Base-by-base conservation (phyloP, 2,113 vertebrate genomes). In the Nothobranchius furzeri region DNA sequence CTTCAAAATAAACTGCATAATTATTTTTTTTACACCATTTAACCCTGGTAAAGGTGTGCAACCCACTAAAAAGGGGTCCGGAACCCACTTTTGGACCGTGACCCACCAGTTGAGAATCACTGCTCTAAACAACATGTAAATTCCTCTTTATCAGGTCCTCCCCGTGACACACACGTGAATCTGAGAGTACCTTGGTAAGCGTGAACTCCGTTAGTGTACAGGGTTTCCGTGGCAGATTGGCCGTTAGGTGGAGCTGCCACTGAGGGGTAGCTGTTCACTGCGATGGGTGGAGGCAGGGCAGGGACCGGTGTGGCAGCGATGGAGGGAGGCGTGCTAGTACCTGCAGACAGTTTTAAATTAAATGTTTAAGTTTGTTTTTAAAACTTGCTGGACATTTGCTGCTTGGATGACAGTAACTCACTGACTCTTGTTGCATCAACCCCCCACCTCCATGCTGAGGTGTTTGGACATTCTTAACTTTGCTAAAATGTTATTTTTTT, bases 161-260 rank as follows among this genome's bases (percentile, higher is more conserved):
- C n/a, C 14, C 47, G 7, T 14, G 13, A n/a, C 6, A 15, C 47
- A 4, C 30, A 6, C n/a, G 47, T 1, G 47, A 47, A 40, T 40
- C 37, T 40, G 37, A 40, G 9, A 40, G n/a, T 77, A 96, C 95
- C 94, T 94, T 95, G 94, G 72, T 95, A 96, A 49, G 95, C 91
- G 60, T 96, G 95, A 67, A 96, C 92, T 43, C 95, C 95, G 0
- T 96, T 96, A 71, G 94, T 93, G 89, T 95, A 95, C 53, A 96
- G 90, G 60, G 95, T 67, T 62, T 96, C 95, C 0, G 94, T 91
- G 47, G 93, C 90, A 52, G 94, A 93, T 78, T 96, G 95, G 76
- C 95, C 94, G 0, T 92, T 89, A 73, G 94, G 90, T 47, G 93
- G 94, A 4, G 94, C 89, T 60, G 93, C 89, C 80, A 96, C 89